Evolutionary conservation across 2,888 invertebrate genomes (phyloP).

Genomic region (Temnothorax unifasciatus): DNA sequence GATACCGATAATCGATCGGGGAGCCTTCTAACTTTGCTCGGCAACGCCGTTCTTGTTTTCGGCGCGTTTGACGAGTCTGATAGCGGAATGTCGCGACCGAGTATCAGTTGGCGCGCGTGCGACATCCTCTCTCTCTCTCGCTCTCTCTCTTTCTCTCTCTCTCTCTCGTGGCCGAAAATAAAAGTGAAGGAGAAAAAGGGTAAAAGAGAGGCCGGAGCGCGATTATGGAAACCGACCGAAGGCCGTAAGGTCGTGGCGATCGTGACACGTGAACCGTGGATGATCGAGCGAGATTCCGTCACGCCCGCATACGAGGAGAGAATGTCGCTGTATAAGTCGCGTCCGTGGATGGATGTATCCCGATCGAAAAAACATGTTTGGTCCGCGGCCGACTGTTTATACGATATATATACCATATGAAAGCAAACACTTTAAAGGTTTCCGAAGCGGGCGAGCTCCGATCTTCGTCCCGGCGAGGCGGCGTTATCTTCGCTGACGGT

Average conservation of each 20-base stretch:
- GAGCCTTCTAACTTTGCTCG: background rate
- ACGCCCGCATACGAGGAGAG: conserved; percentile 43
- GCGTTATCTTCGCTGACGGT: conserved; percentile 57
- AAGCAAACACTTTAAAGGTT: conserved; percentile 69
- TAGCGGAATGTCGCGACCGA: background rate
- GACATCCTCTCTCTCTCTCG: conserved; percentile 7
- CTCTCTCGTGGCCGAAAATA: conserved; percentile 4
- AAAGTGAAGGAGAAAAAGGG: background rate
- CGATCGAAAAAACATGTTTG: conserved; percentile 76
- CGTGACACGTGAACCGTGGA: conserved; percentile 69
- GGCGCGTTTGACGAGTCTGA: background rate
- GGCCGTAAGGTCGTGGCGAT: conserved; percentile 64
- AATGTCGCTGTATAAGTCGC: conserved; percentile 43
- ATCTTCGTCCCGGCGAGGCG: conserved; percentile 50
- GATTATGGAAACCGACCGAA: conserved; percentile 55
- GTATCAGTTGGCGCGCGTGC: conserved; percentile 14
- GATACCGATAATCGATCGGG: background rate
- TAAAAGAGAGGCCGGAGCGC: background rate
- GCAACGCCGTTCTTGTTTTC: background rate
- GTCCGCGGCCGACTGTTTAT: conserved; percentile 70
- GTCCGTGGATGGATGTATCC: conserved; percentile 41
- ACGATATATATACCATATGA: conserved; percentile 66
- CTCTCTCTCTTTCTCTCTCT: background rate
- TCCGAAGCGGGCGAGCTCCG: conserved; percentile 36
- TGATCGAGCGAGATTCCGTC: conserved; percentile 70